These are phyloP conservation scores for Oasisia sp. DNA, from an alignment of 2,888 invertebrate genomes.

Conservation along the genomic window DNA sequence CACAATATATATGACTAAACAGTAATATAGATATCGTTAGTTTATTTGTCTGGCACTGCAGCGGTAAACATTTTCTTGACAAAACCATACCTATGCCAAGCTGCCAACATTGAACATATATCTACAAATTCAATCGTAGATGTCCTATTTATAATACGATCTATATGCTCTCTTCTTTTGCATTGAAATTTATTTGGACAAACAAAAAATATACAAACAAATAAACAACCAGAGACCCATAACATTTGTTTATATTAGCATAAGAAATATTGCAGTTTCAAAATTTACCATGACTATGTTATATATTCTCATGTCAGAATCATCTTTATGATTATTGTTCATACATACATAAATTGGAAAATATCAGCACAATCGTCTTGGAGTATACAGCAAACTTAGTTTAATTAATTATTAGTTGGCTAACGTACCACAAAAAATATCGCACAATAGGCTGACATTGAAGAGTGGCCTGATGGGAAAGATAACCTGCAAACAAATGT, in stretches of 20 bases:
- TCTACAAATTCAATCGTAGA: too few relatives aligned
- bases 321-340: background rate
- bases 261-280: background rate
- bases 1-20: background rate
- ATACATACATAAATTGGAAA: background rate
- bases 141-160: too few relatives aligned
- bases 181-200: background rate
- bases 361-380: background rate
- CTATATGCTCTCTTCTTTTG: background rate
- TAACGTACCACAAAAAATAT: constrained; percentile 57
- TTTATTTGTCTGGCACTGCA: too few relatives aligned
- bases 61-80: too few relatives aligned
- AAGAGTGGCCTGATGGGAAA: constrained; percentile 63
- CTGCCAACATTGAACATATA: too few relatives aligned
- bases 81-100: too few relatives aligned
- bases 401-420: constrained; percentile 22
- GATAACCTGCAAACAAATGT: constrained; percentile 54
- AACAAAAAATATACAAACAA: background rate
- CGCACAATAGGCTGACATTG: constrained; percentile 54
- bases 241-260: background rate
- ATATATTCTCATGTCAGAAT: background rate
- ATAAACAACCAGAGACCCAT: too few relatives aligned
- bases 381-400: background rate
- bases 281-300: background rate
- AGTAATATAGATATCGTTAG: too few relatives aligned